phyloP scores from a whole-genome alignment of 2,797 vertebrate genomes.

The Borostomias antarcticus region DNA sequence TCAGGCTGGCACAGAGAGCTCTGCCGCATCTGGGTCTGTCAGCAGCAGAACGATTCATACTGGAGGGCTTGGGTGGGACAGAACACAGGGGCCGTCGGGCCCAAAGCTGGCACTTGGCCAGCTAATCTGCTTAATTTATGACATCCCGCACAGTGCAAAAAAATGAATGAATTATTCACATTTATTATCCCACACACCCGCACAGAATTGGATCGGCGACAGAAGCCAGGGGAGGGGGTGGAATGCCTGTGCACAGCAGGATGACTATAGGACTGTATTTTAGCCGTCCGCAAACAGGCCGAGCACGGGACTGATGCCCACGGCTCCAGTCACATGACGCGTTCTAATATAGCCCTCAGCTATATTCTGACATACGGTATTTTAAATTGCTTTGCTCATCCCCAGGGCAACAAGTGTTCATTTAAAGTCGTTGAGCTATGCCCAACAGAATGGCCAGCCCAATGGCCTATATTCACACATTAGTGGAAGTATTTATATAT shows the following conservation, averaged over 20 bases:
- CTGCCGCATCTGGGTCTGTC: constrained; percentile 31
- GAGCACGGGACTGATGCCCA: constrained; percentile 38
- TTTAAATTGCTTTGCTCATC: constrained; percentile 45
- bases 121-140: constrained; percentile 47
- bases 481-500: constrained; percentile 61
- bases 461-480: constrained; percentile 43
- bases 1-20: constrained; percentile 21
- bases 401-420: constrained; percentile 52
- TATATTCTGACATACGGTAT: constrained; percentile 46
- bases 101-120: constrained; percentile 25
- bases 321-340: constrained; percentile 47
- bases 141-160: constrained; percentile 37
- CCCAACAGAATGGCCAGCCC: not conserved
- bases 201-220: constrained; percentile 28
- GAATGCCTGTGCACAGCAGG: constrained; percentile 27
- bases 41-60: constrained; percentile 35
- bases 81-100: constrained; percentile 6
- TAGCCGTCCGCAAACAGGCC: constrained; percentile 48
- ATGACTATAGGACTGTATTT: constrained; percentile 18
- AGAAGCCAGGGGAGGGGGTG: constrained; percentile 22
- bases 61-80: constrained; percentile 26
- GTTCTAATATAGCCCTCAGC: constrained; percentile 44
- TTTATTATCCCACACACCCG: constrained; percentile 24
- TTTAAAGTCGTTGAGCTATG: not conserved
- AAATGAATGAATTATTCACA: constrained; percentile 57